Evolutionary conservation across 2,113 vertebrate species (phyloP), one percentile per base, ranked within the genome.

Genomic region (Craseonycteris thonglongyai): DNA sequence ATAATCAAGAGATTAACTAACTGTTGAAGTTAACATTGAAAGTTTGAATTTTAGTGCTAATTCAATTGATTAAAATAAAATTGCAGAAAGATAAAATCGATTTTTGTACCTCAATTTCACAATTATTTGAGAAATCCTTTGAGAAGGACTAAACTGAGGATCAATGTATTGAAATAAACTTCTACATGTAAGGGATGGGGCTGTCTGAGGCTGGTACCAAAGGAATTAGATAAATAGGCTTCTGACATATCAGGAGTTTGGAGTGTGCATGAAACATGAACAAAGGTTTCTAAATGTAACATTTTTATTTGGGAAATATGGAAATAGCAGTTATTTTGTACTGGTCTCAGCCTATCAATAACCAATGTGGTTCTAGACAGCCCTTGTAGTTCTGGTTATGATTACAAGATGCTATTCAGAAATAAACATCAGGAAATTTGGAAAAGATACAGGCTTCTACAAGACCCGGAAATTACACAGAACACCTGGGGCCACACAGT

Each of bases 21-120:
- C 74, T 90, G 9, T 40, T 93, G 42, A 74, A 75, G 2, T 69
- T 3, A 66, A 47, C 38, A 22, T 30, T 5, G 24, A 28, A 7
- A 38, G 7, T 40, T 9, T 51, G 28, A 96, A 63, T 14, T 78
- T 90, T 8, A 38, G 38, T 1, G 9, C 92, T 74, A 16, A 79
- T 72, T 86, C 35, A 82, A 30, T 5, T 79, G n/a, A 90, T 79
- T 79, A 76, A 85, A 58, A 38, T 86, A 35, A 65, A 80, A 6
- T 35, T 59, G 5, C 63, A 91, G 24, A 66, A 82, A 71, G 9
- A 38, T 38, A 1, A 75, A 72, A 54, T 24, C 4, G 42, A 51
- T 33, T 78, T 79, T 24, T 71, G 4, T 35, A 51, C 6, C 12
- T 89, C 7, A 10, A 68, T 30, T 51, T 35, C 26, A n/a, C 22